Base-by-base conservation (phyloP, 2,113 vertebrate genomes). In the Notarius quadriscutis region DNA sequence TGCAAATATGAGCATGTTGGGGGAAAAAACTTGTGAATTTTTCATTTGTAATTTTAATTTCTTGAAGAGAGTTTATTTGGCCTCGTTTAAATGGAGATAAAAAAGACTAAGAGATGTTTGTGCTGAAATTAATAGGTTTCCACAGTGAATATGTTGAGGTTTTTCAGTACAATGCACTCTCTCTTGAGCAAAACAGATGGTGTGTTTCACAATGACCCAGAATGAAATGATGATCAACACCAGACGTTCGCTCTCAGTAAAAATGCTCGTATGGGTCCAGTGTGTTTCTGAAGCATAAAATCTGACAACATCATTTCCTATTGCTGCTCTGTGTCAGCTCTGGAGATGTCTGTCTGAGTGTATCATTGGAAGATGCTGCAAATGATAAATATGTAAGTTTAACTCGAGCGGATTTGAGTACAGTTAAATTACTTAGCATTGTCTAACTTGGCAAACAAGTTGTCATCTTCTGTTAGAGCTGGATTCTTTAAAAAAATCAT, bases 141-240 rank as follows among this genome's bases (percentile, higher is more conserved):
- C 69, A 77, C 87, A 75, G 55, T 69, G 75, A 87, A 34, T 83
- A 89, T 57, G 50, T 85, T 53, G 62, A 88, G 88, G 75, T 84
- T 91, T 77, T 79, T 81, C 67, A 87, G 83, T 82, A 86, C 86
- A 69, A 86, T 82, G 60, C 72, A 62, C 14, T 85, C 84, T 86
- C 27, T 77, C 75, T 90, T 72, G 51, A 75, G 72, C 72, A 86
- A 58, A 72, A 80, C 85, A 86, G 88, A 89, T 90, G 88, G 87
- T 67, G 65, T 75, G 82, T 92, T 92, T 91, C 92, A 92, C 91
- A 92, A 93, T 78, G 89, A 58, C 85, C 86, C 81, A 86, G 88
- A 91, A 93, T 92, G 89, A 86, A 69, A 85, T 75, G 80, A 86
- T 93, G 93, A 94, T 94, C 91, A 92, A 90, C 89, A 91, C 87